These are phyloP conservation scores for Pachyuromys duprasi DNA, from an alignment of 2,797 vertebrate genomes.

Conservation along the genomic window DNA sequence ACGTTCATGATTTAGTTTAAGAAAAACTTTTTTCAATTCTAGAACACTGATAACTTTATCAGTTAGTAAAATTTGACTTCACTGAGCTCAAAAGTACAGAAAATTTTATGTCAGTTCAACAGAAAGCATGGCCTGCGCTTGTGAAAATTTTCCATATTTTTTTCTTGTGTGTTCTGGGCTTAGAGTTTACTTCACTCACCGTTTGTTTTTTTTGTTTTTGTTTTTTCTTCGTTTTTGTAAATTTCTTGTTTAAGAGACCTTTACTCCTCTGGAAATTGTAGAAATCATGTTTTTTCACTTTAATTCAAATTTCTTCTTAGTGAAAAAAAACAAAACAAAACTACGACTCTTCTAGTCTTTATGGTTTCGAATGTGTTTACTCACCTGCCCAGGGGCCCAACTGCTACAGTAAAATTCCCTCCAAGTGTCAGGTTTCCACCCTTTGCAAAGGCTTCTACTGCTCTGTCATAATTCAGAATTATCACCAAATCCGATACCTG, in stretches of 20 bases:
- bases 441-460: constrained; percentile 97
- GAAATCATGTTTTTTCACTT: background rate
- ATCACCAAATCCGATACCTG: constrained; percentile 98
- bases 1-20: background rate
- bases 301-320: constrained; percentile 1
- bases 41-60: background rate
- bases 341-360: background rate
- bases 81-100: background rate
- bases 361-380: background rate
- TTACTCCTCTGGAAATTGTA: background rate
- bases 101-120: background rate
- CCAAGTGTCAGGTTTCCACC: constrained; percentile 98
- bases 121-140: background rate
- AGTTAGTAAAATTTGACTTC: background rate
- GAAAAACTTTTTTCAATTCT: background rate
- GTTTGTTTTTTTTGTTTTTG: background rate
- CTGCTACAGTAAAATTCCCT: constrained; percentile 96
- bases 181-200: background rate
- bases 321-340: background rate
- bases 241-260: background rate
- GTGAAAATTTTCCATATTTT: background rate
- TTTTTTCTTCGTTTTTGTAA: background rate
- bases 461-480: constrained; percentile 95
- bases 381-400: constrained; percentile 96
- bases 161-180: background rate